Evolutionary conservation across 1,140 invertebrate species (phyloP), one percentile per base, ranked within the genome.

Genomic region (Macrotrachela quadricornifera): DNA sequence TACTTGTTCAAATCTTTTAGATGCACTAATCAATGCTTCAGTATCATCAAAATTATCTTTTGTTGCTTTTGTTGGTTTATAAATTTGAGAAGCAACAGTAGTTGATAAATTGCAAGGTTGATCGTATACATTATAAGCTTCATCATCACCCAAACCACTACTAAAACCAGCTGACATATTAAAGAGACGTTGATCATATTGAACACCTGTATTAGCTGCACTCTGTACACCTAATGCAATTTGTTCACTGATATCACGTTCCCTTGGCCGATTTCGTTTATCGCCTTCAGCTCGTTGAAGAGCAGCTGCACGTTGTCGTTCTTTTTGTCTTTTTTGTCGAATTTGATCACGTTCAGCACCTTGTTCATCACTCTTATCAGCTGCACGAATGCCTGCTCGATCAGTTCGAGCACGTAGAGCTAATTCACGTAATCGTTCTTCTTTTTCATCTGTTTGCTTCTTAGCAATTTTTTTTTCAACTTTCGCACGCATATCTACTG

Each of bases 381-480:
- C 16, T 13, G 49, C 18, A 21, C 50, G 54, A n/a, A 82, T 75
- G 0, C 87, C 88, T 36, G 86, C 86, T 58, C 90, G 75, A 63
- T 94, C 86, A 60, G 95, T 87, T 56, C 92, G 77, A 0, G 94
- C 92, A 64, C 88, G 82, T 66, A 91, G 85, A 15, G 94, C 94
- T 62, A 97, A 72, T 65, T 83, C 78, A 46, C 87, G 73, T 58
- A 99, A 70, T 70, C 85, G 80, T 59, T 94, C 90, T 70, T 99
- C 94, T 61, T 96, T 96, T 71, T 87, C 88, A 63, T 95, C 87
- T 62, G 97, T 97, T 67, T 97, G 90, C 61, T 94, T 91, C 62
- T 95, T 86, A 0, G 90, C 90, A 55, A 96, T 67, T 71, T 90
- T 87, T 71, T 87, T 86, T 63, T 99, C 91, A 3, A 96, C 71